Percentiles rank a stretch among this genome's conserved stretches.
Conservation (phyloP, 2,113 vertebrate genomes). For the Pseudopipra pipra region DNA sequence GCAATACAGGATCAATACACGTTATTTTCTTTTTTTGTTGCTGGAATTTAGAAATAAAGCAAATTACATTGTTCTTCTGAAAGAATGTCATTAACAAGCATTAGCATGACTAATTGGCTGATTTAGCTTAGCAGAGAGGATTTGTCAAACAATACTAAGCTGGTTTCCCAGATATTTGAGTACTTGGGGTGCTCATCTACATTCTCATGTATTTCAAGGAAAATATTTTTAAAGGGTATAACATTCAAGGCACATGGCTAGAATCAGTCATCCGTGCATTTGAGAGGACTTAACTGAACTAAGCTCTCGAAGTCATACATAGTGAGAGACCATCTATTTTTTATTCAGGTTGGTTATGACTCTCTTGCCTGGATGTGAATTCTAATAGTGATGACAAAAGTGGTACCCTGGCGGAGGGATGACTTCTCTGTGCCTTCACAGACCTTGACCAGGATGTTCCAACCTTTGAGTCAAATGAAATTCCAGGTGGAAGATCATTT, state of each 20-base stretch:
- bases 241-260: neutral
- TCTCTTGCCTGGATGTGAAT: neutral
- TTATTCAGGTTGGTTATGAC: neutral
- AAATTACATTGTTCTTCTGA: neutral
- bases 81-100: neutral
- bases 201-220: neutral
- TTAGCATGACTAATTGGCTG: neutral
- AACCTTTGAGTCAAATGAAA: neutral
- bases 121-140: neutral
- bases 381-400: neutral
- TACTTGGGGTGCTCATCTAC: neutral
- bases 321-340: neutral
- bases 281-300: neutral
- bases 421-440: neutral
- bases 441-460: neutral
- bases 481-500: neutral
- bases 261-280: neutral
- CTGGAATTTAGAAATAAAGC: constrained; percentile 43
- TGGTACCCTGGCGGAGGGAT: neutral
- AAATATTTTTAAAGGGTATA: neutral
- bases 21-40: neutral
- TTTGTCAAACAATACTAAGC: neutral
- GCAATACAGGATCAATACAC: neutral
- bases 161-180: neutral
- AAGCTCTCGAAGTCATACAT: neutral